These are phyloP conservation scores for Dipus sagitta DNA, from an alignment of 2,797 vertebrate species.

Conservation along the genomic window DNA sequence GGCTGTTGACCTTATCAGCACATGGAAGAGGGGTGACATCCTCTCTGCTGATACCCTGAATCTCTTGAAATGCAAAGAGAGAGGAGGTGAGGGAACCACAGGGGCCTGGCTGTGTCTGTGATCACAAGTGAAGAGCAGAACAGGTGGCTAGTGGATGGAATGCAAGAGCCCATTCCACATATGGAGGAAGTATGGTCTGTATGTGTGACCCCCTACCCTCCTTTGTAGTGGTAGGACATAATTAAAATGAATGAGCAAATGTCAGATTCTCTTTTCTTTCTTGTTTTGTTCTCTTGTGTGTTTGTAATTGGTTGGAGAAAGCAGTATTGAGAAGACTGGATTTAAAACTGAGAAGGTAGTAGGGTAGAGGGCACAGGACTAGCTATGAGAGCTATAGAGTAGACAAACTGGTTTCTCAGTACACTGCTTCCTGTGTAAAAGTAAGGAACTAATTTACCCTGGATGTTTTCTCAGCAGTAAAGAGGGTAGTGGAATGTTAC, in stretches of 20 bases:
- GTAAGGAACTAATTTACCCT: neutral
- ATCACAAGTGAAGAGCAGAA: conserved; percentile 40
- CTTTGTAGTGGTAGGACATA: neutral
- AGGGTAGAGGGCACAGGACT: neutral
- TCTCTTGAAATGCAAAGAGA: conserved; percentile 70
- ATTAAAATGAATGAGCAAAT: conserved; percentile 73
- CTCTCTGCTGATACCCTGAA: conserved; percentile 23
- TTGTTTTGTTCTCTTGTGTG: neutral
- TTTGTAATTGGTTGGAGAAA: conserved; percentile 28
- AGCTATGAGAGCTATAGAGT: neutral
- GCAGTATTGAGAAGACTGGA: neutral
- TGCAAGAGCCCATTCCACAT: neutral
- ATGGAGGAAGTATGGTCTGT: conserved; percentile 2
- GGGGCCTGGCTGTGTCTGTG: conserved; percentile 50
- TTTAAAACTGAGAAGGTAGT: neutral
- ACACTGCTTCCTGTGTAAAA: neutral
- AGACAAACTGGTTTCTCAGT: neutral
- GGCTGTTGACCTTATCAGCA: conserved; percentile 68
- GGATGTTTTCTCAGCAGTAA: neutral
- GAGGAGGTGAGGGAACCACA: conserved; percentile 44
- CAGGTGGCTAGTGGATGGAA: neutral
- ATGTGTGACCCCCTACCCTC: neutral
- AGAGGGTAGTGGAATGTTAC: neutral
- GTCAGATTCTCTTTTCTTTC: neutral
- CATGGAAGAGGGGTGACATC: conserved; percentile 34